Evolutionary conservation across 1,140 invertebrate genomes (phyloP).

Genomic region (Metopolophium dirhodum): DNA sequence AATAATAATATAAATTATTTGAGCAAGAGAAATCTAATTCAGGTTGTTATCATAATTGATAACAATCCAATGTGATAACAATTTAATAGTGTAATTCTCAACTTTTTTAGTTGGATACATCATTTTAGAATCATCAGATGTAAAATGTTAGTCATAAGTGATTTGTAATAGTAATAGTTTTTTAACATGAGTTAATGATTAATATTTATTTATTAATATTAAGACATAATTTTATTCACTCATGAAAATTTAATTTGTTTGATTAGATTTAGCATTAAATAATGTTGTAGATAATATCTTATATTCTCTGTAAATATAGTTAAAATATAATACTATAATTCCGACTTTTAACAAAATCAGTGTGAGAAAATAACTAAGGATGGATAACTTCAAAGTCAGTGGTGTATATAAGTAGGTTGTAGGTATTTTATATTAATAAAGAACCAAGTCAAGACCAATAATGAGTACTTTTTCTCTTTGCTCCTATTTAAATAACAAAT

Average conservation of each 20-base stretch:
- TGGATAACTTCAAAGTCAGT: not conserved
- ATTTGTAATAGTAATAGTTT: not conserved
- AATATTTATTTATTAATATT: not conserved
- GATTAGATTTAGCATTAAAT: not conserved
- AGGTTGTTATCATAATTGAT: not conserved
- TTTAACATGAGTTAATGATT: not conserved
- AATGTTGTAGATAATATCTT: not conserved
- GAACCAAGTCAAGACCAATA: not conserved
- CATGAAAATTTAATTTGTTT: not conserved
- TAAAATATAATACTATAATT: not conserved
- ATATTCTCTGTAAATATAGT: not conserved
- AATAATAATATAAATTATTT: not conserved
- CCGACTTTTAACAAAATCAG: not conserved
- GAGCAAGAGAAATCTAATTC: not conserved
- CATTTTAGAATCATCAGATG: not conserved
- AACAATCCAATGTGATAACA: not conserved
- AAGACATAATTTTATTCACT: not conserved
- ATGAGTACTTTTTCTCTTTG: not conserved
- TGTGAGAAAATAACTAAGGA: not conserved
- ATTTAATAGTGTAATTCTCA: not conserved
- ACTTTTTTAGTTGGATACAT: not conserved
- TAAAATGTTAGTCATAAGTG: not conserved
- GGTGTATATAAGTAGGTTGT: not conserved
- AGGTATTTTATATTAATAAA: not conserved
- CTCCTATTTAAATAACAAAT: not conserved